A percentile compares a stretch with the other conserved stretches of the same genome.
Conservation (phyloP, 2,888 invertebrate species). For the Diarsia brunnea region DNA sequence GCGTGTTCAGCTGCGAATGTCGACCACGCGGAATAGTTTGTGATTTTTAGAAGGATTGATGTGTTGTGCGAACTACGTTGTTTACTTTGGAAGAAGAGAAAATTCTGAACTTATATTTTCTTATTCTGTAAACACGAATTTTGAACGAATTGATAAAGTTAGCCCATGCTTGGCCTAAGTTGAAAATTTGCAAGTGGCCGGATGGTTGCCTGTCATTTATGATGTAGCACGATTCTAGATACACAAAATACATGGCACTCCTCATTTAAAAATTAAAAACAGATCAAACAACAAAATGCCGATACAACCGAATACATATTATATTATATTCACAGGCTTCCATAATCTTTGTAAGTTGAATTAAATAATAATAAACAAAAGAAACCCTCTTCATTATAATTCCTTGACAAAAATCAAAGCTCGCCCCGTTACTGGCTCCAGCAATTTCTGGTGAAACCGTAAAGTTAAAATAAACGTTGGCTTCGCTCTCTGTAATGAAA, state of each 20-base stretch:
- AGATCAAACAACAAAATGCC: background rate
- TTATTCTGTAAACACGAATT: background rate
- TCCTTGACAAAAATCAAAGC: conserved; percentile 43
- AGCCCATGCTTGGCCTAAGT: background rate
- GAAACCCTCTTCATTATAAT: background rate
- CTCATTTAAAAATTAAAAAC: background rate
- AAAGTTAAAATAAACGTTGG: conserved; percentile 68
- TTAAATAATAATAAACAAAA: background rate
- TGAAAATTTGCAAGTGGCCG: background rate
- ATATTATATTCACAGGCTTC: background rate
- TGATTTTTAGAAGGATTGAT: conserved; percentile 66
- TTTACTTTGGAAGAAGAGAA: conserved; percentile 29
- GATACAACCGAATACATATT: too few relatives aligned
- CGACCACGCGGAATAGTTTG: conserved; percentile 71
- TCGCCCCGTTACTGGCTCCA: conserved; percentile 12
- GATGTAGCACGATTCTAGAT: background rate
- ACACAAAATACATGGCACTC: background rate
- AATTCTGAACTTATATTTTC: background rate
- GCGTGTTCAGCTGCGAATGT: conserved; percentile 71
- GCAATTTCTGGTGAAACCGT: conserved; percentile 43
- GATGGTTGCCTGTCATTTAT: background rate
- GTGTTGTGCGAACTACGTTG: conserved; percentile 44
- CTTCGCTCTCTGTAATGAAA: conserved; percentile 78
- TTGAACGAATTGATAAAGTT: background rate
- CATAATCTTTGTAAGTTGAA: background rate